Percentiles rank a stretch among this genome's conserved stretches.
These are phyloP conservation scores for Microcebus murinus DNA, from an alignment of 2,113 vertebrate species.

Conservation along the genomic window DNA sequence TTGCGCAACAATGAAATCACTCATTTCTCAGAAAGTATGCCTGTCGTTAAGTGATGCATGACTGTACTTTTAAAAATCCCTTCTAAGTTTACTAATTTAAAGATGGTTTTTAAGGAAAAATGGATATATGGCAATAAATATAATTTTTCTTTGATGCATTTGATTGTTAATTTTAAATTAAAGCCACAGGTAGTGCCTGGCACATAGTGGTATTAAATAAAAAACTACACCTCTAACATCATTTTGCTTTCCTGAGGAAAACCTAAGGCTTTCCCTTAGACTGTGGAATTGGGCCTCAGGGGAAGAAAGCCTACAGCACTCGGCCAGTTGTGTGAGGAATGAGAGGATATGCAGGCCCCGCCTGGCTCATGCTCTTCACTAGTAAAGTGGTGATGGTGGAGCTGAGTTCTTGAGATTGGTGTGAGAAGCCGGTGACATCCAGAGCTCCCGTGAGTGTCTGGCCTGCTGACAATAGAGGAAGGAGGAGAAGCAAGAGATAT, in stretches of 20 bases:
- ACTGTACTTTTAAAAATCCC: not conserved
- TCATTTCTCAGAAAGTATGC: no score
- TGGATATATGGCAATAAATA: not conserved
- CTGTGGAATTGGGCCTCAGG: not conserved
- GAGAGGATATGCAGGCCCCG: not conserved
- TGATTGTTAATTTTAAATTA: not conserved
- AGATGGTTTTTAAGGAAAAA: not conserved
- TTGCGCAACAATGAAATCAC: no score
- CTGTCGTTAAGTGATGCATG: no score
- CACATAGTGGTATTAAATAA: not conserved
- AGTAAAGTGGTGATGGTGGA: no score
- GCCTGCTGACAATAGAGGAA: not conserved
- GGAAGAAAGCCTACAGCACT: not conserved
- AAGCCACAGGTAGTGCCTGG: not conserved
- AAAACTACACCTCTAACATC: not conserved
- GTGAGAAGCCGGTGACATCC: not conserved
- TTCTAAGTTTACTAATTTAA: not conserved
- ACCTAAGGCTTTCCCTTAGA: not conserved
- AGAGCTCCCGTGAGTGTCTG: not conserved
- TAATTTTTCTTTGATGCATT: not conserved
- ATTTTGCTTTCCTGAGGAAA: not conserved
- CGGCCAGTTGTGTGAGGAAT: accelerated
- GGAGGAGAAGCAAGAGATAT: not conserved
- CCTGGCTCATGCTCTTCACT: not conserved
- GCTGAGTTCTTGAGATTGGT: not conserved